Conservation (phyloP, 2,888 invertebrate genomes). For the Xestobium rufovillosum region DNA sequence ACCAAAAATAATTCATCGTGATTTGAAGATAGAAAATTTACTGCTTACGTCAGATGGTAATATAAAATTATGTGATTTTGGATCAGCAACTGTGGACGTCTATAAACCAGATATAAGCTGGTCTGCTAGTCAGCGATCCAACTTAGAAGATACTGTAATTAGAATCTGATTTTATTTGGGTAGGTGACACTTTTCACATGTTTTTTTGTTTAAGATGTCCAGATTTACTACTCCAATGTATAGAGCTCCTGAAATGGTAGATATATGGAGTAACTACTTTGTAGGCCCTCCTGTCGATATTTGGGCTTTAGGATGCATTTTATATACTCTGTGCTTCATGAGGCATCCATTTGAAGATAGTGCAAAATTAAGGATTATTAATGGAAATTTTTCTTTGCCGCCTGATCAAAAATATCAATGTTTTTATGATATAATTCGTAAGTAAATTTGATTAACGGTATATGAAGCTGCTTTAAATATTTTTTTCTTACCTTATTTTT, state of each 20-base stretch:
- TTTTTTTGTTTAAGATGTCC: slow-evolving; percentile 52
- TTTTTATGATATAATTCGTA: slow-evolving; percentile 85
- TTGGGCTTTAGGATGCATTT: slow-evolving; percentile 95
- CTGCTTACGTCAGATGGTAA: slow-evolving; percentile 76
- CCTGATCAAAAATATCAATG: slow-evolving; percentile 74
- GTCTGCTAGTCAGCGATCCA: slow-evolving; percentile 85
- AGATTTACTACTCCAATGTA: slow-evolving; percentile 90
- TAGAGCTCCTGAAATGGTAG: slow-evolving; percentile 96
- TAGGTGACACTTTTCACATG: slow-evolving; percentile 7
- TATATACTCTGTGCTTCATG: slow-evolving; percentile 86
- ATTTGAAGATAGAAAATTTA: slow-evolving; percentile 94
- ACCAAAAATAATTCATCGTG: slow-evolving; percentile 90
- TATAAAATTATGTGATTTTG: slow-evolving; percentile 96
- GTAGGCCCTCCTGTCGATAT: slow-evolving; percentile 88
- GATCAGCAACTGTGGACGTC: slow-evolving; percentile 81
- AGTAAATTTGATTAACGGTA: slow-evolving; percentile 37
- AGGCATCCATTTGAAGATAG: slow-evolving; percentile 96
- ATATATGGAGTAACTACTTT: slow-evolving; percentile 92
- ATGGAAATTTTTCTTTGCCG: slow-evolving; percentile 87
- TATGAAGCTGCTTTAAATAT: slow-evolving; percentile 18
- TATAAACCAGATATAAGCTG: slow-evolving; percentile 81
- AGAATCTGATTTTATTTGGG: slow-evolving; percentile 8
- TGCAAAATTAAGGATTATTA: slow-evolving; percentile 90
- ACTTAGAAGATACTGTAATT: slow-evolving; percentile 87
- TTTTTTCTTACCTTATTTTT: background rate